Conservation (phyloP, 1,140 invertebrate species). For the Drosophila tsacasi region DNA sequence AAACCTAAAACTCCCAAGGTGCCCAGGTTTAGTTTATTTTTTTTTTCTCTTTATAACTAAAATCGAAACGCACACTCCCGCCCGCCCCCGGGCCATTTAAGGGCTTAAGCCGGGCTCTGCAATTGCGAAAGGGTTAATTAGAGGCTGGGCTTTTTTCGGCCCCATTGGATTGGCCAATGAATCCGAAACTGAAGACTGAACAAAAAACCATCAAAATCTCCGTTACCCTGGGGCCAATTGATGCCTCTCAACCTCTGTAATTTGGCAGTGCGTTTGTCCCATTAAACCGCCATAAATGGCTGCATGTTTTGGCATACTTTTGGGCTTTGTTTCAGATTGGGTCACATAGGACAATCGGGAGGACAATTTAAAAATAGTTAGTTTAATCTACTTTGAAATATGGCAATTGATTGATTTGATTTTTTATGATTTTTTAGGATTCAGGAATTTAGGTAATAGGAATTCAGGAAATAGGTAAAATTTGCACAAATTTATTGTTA, state of each 20-base stretch:
- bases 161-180: conserved; percentile 57
- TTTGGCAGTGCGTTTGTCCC: conserved; percentile 2
- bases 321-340: background rate
- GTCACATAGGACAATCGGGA: background rate
- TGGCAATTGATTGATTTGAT: no score
- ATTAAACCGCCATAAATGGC: background rate
- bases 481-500: no score
- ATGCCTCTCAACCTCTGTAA: background rate
- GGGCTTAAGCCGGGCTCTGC: conserved; percentile 53
- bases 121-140: conserved; percentile 79
- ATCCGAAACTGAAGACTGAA: background rate
- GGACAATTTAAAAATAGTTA: background rate
- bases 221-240: conserved; percentile 17
- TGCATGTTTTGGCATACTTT: background rate
- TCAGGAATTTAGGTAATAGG: no score
- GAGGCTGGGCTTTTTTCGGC: conserved; percentile 34
- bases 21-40: conserved; percentile 43
- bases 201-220: conserved; percentile 52
- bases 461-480: no score
- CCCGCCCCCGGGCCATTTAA: conserved; percentile 14
- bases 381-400: background rate
- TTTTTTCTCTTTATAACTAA: conserved; percentile 29
- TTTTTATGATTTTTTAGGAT: no score
- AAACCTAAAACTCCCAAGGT: conserved; percentile 50
- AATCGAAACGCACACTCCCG: conserved; percentile 42